Evolutionary conservation across 37 sponge, comb jelly and placozoan genomes (phyloP), one percentile per base, ranked within the genome.

Genomic region (Axinella damicornis): DNA sequence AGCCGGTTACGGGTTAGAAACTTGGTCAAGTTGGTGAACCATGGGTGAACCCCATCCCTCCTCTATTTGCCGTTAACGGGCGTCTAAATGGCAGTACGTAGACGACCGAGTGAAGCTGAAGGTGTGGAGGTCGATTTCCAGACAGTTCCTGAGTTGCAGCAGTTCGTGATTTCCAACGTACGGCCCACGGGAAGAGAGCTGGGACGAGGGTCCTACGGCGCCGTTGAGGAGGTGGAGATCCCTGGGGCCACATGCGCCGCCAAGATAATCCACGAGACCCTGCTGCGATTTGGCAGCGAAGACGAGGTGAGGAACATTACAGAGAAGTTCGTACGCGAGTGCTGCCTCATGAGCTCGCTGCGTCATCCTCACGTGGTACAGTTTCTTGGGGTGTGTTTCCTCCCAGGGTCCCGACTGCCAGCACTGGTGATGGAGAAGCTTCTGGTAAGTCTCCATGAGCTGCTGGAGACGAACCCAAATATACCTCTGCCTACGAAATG

Each of bases 161-260:
- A 22, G n/a, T 61, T 61, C 25, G 62, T 61, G n/a, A 14, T 61
- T 14, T 14, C 62, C 62, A 46, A 46, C 46, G 70, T 69, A 34
- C 20, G 16, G 2, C 37, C 34, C 70, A 69, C 70, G 2, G 70
- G 70, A 19, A 58, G 21, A 33, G 77, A 76, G 62, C 1, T 17
- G 32, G 77, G 77, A 32, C 58, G 77, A 30, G 77, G 79, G 22
- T 40, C 66, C 0, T 79, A 30, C 64, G 79, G 79, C 20, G 46
- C 53, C 15, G 79, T 79, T 0, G 30, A 63, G 17, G 66, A 79
- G 19, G 66, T 79, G 66, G 24, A 41, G 25, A 25, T 41, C n/a
- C 39, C 32, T 22, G 79, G 66, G 6, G 31, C 40, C 2, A 34
- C 60, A 35, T 76, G 77, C 28, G 59, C 59, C 25, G 62, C 25